phyloP scores from a whole-genome alignment of 2,797 vertebrate genomes.

The Furcifer pardalis region DNA sequence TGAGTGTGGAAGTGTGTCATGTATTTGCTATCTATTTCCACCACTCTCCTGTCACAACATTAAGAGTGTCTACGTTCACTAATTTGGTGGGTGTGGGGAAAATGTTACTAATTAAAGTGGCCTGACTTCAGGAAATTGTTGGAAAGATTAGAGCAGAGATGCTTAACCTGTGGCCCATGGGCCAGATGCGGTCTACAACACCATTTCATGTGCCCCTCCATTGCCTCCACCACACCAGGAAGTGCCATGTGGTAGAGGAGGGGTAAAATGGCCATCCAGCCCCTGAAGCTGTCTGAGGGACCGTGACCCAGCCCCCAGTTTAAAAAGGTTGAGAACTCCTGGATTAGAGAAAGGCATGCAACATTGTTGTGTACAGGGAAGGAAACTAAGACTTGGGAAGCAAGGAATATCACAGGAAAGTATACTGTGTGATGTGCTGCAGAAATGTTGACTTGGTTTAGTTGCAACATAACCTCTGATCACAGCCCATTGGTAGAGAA shows the following conservation, averaged over 20 bases:
- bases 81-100: background rate
- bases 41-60: background rate
- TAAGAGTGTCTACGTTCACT: background rate
- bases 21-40: conserved; percentile 35
- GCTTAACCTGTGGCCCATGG: too few species aligned
- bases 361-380: background rate
- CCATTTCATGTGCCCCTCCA: too few species aligned
- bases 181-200: too few species aligned
- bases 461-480: background rate
- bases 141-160: background rate
- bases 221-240: too few species aligned
- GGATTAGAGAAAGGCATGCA: background rate
- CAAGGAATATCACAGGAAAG: background rate
- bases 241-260: too few species aligned
- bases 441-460: background rate
- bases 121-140: background rate
- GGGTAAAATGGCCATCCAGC: too few species aligned
- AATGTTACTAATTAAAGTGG: background rate
- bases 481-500: background rate
- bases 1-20: conserved; percentile 15
- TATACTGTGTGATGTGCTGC: too few species aligned
- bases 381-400: background rate
- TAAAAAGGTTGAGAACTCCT: too few species aligned
- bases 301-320: too few species aligned
- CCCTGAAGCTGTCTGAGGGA: too few species aligned